These are phyloP conservation scores for Xerus inauris DNA, from an alignment of 2,113 vertebrate species.

Conservation along the genomic window DNA sequence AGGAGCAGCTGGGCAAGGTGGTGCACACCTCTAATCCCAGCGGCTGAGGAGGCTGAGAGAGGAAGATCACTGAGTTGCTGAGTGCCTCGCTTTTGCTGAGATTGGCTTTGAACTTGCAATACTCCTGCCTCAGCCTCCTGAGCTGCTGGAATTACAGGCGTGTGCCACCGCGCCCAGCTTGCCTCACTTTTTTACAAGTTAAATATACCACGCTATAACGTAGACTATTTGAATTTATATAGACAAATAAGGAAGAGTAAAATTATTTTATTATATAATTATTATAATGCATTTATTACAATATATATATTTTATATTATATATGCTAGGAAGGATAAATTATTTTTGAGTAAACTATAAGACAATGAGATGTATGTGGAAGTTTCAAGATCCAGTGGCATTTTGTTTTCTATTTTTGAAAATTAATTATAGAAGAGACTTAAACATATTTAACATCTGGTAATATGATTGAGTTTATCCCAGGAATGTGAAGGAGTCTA, in stretches of 20 bases:
- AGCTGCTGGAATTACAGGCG: too few relatives aligned
- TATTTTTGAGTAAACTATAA: neutral
- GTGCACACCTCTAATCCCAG: neutral
- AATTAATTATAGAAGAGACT: constrained; percentile 1
- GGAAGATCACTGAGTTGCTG: neutral
- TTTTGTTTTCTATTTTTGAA: neutral
- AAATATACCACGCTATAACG: neutral
- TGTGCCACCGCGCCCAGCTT: too few relatives aligned
- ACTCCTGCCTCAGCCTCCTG: too few relatives aligned
- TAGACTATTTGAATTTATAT: neutral
- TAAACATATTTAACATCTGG: constrained; percentile 4
- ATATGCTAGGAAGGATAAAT: neutral
- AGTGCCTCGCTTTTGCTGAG: too few relatives aligned
- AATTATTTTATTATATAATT: neutral
- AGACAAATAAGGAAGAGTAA: neutral
- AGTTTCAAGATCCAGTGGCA: neutral
- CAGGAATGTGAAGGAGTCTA: neutral
- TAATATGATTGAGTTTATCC: constrained; percentile 17
- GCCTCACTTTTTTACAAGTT: neutral
- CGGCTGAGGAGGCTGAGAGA: too few relatives aligned
- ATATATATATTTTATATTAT: too few relatives aligned
- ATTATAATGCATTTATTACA: neutral
- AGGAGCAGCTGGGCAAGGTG: neutral
- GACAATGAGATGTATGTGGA: constrained; percentile 25
- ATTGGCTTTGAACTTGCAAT: too few relatives aligned